A percentile compares a stretch with the other conserved stretches of the same genome.
phyloP scores from a whole-genome alignment of 2,797 vertebrate species.

The Eutrigla gurnardus region DNA sequence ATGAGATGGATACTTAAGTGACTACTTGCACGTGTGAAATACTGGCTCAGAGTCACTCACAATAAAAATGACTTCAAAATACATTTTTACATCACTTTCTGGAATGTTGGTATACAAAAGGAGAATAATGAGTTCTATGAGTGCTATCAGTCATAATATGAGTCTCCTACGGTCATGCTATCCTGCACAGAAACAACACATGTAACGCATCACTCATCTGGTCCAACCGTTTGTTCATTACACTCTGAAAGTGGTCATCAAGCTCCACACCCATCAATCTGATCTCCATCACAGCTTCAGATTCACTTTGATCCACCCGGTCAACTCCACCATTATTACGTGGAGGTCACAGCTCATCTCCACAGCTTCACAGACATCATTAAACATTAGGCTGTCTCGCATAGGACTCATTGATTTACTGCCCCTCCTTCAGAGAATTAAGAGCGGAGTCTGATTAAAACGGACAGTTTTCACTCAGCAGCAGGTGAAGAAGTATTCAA shows the following conservation, averaged over 20 bases:
- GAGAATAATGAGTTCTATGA: neutral
- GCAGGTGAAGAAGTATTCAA: neutral
- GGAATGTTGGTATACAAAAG: neutral
- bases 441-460: neutral
- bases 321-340: slow-evolving; percentile 33
- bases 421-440: slow-evolving; percentile 3
- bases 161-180: no score
- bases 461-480: neutral
- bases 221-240: slow-evolving; percentile 9
- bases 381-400: slow-evolving; percentile 8
- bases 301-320: slow-evolving; percentile 14
- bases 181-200: neutral
- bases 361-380: slow-evolving; percentile 19
- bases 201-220: slow-evolving; percentile 27
- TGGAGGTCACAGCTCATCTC: slow-evolving; percentile 46
- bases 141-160: neutral
- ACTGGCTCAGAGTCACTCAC: neutral
- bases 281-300: slow-evolving; percentile 18
- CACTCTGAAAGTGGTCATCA: neutral
- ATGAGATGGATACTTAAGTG: neutral
- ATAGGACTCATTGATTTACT: slow-evolving; percentile 40
- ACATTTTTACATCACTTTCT: neutral
- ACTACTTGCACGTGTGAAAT: neutral
- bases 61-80: neutral
- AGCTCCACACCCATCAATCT: slow-evolving; percentile 26